Conservation (phyloP, 2,888 invertebrate genomes). For the Troides oblongomaculatus region DNA sequence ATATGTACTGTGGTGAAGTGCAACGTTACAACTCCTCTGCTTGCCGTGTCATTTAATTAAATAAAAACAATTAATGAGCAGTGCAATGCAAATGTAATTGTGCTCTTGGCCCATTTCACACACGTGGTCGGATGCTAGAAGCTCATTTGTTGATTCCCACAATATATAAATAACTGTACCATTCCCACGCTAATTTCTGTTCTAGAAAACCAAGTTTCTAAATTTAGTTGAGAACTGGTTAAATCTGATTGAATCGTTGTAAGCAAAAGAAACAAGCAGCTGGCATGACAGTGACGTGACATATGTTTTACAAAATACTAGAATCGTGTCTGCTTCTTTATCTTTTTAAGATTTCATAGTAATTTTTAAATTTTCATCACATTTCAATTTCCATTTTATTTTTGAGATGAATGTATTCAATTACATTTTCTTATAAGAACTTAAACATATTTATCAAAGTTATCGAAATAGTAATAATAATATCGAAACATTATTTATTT, state of each 20-base stretch:
- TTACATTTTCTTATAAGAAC: too few relatives aligned
- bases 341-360: too few relatives aligned
- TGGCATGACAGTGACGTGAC: background rate
- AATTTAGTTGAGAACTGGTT: background rate
- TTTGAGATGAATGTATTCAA: too few relatives aligned
- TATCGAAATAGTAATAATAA: too few relatives aligned
- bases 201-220: constrained; percentile 1
- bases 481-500: too few relatives aligned
- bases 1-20: too few relatives aligned
- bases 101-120: constrained; percentile 17
- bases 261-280: background rate
- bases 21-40: too few relatives aligned
- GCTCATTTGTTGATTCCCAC: constrained; percentile 2
- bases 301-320: too few relatives aligned
- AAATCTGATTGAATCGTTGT: background rate
- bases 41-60: background rate
- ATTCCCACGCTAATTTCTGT: constrained; percentile 12
- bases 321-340: too few relatives aligned
- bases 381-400: too few relatives aligned
- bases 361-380: too few relatives aligned
- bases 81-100: constrained; percentile 6
- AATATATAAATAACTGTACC: constrained; percentile 23
- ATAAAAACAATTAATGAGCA: background rate
- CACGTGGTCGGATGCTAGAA: constrained; percentile 6
- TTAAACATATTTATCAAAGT: too few relatives aligned